These are phyloP conservation scores for Promerops cafer DNA, from an alignment of 2,113 vertebrate species.

Conservation along the genomic window DNA sequence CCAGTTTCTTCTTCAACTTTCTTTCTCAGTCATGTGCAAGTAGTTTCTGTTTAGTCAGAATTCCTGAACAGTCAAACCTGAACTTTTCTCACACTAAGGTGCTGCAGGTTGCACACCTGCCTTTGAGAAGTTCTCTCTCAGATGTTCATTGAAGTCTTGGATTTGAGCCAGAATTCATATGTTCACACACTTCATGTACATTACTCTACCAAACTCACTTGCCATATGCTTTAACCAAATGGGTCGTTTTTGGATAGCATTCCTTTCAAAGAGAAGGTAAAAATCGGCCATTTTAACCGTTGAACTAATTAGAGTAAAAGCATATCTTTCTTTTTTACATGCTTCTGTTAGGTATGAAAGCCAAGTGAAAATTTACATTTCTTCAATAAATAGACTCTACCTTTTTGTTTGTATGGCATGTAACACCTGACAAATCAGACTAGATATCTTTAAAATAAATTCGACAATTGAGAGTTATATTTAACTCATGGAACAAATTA, in stretches of 20 bases:
- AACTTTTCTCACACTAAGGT: not conserved
- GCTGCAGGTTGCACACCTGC: not conserved
- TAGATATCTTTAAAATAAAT: not conserved
- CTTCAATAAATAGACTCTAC: not conserved
- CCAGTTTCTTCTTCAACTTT: not conserved
- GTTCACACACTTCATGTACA: not conserved
- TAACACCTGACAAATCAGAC: not conserved
- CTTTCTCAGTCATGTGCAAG: not conserved
- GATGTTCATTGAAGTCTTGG: not conserved
- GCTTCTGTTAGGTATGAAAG: not conserved
- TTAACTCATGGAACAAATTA: not conserved
- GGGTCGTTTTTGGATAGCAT: not conserved
- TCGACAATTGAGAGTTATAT: not conserved
- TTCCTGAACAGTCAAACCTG: constrained; percentile 28
- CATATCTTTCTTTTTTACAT: not conserved
- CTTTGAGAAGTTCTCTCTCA: not conserved
- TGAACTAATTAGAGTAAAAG: not conserved
- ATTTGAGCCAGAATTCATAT: not conserved
- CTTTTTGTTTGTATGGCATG: not conserved
- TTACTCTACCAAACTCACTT: not conserved
- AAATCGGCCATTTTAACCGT: not conserved
- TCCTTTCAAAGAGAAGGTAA: not conserved
- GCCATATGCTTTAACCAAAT: not conserved
- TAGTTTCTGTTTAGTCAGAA: constrained; percentile 4
- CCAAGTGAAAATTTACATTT: not conserved